phyloP scores from a whole-genome alignment of 2,113 vertebrate species.

The Laterallus jamaicensis region DNA sequence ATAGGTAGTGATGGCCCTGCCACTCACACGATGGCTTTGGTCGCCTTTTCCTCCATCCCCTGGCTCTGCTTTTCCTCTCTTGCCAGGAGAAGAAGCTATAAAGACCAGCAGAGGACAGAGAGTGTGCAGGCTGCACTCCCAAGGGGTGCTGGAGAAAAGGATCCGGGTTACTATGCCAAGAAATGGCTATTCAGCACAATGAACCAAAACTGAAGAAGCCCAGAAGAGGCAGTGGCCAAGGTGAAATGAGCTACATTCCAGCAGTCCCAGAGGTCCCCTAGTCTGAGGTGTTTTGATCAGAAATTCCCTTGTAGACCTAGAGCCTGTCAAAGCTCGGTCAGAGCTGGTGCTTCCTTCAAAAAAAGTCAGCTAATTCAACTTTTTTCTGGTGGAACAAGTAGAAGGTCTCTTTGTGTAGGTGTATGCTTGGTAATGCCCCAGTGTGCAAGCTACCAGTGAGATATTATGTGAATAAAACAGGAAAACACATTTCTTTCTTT shows the following conservation, averaged over 20 bases:
- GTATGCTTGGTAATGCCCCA: background rate
- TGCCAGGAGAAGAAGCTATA: background rate
- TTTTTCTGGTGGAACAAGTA: background rate
- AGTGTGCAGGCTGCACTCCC: background rate
- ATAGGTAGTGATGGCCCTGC: background rate
- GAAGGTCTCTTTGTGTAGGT: background rate
- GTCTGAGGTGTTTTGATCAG: background rate
- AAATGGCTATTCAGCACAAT: background rate
- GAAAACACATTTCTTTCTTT: background rate
- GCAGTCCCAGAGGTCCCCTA: fast-evolving
- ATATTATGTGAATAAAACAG: background rate
- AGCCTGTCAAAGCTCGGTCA: no score
- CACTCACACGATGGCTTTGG: background rate
- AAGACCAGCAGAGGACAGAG: background rate
- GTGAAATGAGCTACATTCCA: background rate
- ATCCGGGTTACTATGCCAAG: background rate
- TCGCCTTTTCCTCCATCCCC: background rate
- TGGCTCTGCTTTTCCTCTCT: background rate
- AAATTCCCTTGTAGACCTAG: background rate
- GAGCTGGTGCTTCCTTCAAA: background rate
- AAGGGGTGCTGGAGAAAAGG: background rate
- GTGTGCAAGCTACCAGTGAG: background rate
- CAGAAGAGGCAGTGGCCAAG: background rate
- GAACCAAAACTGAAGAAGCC: background rate
- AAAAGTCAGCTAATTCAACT: background rate